Conservation (phyloP, 2,888 invertebrate species). For the Alentia gelatinosa region DNA sequence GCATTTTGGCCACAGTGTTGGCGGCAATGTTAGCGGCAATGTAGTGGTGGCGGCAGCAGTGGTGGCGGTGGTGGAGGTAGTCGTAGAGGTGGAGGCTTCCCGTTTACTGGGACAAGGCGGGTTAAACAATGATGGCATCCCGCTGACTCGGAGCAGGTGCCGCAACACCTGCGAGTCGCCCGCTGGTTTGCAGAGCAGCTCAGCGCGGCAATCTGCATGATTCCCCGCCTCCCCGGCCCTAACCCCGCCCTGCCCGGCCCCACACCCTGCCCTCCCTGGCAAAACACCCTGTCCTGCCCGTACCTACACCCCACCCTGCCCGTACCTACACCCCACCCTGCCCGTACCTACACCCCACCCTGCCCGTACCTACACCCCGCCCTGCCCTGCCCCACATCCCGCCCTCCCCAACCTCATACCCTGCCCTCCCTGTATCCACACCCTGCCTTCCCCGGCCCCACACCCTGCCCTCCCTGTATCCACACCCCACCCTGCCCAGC, state of each 20-base stretch:
- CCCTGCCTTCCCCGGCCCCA: neutral
- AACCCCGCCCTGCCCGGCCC: neutral
- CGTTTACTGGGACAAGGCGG: neutral
- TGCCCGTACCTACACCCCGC: neutral
- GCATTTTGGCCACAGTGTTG: no score
- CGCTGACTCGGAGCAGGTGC: slow-evolving; percentile 45
- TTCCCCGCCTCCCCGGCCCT: no score
- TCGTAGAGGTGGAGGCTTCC: no score
- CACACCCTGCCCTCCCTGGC: neutral
- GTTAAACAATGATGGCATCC: slow-evolving; percentile 45
- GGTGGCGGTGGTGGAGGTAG: neutral
- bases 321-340: neutral
- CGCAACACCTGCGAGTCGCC: slow-evolving; percentile 27
- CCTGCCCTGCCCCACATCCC: no score
- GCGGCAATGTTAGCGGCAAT: no score
- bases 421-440: neutral
- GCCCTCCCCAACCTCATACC: no score
- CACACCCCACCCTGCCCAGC: neutral
- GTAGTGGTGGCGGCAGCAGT: no score
- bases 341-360: neutral
- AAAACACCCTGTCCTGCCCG: neutral
- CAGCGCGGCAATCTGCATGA: neutral
- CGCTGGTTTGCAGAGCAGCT: neutral
- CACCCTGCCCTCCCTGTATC: no score
- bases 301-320: no score